Percentiles rank a stretch among this genome's conserved stretches.
Evolutionary conservation across 37 sponge, comb jelly and placozoan species (phyloP).

Genomic region (Axinella damicornis): DNA sequence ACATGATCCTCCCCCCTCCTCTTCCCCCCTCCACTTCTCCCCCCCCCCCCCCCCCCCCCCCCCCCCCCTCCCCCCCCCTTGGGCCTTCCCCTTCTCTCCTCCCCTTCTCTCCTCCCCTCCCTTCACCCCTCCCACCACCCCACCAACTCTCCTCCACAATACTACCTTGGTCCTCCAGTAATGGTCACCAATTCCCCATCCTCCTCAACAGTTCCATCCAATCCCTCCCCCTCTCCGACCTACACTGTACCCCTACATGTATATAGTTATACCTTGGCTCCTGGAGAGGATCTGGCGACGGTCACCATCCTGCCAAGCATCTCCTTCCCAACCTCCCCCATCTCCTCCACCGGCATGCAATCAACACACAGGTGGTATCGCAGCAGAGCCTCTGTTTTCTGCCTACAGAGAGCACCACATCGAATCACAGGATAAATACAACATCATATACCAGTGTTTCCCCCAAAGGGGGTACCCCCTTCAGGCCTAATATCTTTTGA

Average conservation of each 20-base stretch:
- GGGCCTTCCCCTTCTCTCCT: not conserved
- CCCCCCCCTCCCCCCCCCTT: not conserved
- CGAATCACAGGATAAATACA: not conserved
- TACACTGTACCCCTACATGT: not conserved
- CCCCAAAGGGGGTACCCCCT: too few species aligned
- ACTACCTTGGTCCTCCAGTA: too few species aligned
- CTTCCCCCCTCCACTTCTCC: too few species aligned
- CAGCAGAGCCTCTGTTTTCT: slow-evolving; percentile 76
- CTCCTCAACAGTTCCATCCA: too few species aligned
- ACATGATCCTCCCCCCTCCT: not conserved
- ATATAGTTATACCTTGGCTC: slow-evolving; percentile 46
- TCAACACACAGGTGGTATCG: slow-evolving; percentile 97
- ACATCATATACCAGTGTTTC: not conserved
- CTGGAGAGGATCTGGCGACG: slow-evolving; percentile 64
- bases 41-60: too few species aligned
- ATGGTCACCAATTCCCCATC: too few species aligned
- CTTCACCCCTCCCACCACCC: not conserved
- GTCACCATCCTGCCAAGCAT: slow-evolving; percentile 67
- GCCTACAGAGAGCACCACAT: slow-evolving; percentile 12
- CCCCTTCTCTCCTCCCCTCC: not conserved
- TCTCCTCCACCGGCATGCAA: slow-evolving; percentile 93
- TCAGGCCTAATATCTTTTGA: too few species aligned
- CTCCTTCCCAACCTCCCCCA: slow-evolving; percentile 60
- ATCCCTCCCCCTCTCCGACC: too few species aligned
- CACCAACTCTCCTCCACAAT: slow-evolving; percentile 14